phyloP scores from a whole-genome alignment of 2,888 invertebrate species.

The Azorinus chamasolen region DNA sequence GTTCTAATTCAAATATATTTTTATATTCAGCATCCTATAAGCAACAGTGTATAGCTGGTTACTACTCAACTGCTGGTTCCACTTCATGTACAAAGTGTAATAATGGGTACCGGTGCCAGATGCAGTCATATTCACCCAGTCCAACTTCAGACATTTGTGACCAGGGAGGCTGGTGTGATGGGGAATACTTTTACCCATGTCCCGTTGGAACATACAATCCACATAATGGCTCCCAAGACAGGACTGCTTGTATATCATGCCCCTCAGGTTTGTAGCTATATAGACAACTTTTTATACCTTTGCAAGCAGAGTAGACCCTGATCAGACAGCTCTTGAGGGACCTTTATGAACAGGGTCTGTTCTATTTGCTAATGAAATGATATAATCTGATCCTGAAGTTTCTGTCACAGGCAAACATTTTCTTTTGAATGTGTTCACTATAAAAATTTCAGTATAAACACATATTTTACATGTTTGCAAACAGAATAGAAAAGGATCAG shows the following conservation, averaged over 20 bases:
- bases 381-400: too few species aligned
- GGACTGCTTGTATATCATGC: conserved; percentile 75
- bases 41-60: conserved; percentile 81
- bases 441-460: too few species aligned
- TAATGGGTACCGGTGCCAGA: conserved; percentile 80
- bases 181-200: conserved; percentile 77
- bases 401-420: too few species aligned
- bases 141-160: conserved; percentile 77
- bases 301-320: too few species aligned
- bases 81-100: conserved; percentile 76
- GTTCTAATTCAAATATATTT: too few species aligned
- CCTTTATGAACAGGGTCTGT: too few species aligned
- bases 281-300: too few species aligned
- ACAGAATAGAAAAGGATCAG: too few species aligned
- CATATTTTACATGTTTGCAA: too few species aligned
- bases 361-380: too few species aligned
- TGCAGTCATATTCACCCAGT: conserved; percentile 76
- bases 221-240: conserved; percentile 74
- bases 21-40: conserved; percentile 74
- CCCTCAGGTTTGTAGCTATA: conserved; percentile 77
- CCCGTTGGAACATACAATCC: conserved; percentile 82
- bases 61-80: conserved; percentile 77
- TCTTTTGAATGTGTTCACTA: too few species aligned
- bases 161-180: conserved; percentile 83
- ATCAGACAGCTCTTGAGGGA: too few species aligned